These are phyloP conservation scores for Colinus virginianus DNA, from an alignment of 2,113 vertebrate species.

Conservation along the genomic window DNA sequence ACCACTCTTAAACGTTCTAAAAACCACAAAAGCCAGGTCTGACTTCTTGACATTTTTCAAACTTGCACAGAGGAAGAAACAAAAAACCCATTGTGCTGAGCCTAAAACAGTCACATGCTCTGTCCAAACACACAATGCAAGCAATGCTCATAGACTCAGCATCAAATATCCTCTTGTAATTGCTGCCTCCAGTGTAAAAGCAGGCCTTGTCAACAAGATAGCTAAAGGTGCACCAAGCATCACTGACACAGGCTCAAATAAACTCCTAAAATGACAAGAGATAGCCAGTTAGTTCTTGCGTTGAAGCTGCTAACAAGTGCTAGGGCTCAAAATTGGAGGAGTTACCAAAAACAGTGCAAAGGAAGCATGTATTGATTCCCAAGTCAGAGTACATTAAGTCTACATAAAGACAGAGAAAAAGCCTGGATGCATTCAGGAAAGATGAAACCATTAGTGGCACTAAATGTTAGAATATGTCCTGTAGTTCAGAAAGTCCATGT, in stretches of 20 bases:
- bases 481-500: not conserved
- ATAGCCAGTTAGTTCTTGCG: not conserved
- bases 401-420: not conserved
- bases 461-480: not conserved
- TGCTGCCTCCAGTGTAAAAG: not conserved
- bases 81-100: not conserved
- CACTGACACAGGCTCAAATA: not conserved
- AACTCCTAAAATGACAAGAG: not conserved
- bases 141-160: not conserved
- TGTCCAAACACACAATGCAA: not conserved
- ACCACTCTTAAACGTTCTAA: not conserved
- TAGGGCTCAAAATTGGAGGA: not conserved
- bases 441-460: not conserved
- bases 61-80: not conserved
- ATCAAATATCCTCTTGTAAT: not conserved
- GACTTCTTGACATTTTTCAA: slow-evolving; percentile 3
- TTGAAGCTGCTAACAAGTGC: too few species aligned
- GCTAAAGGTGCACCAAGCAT: not conserved
- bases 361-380: not conserved
- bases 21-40: slow-evolving; percentile 13
- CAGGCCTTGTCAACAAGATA: not conserved
- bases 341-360: not conserved
- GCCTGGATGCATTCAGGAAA: not conserved
- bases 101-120: not conserved
- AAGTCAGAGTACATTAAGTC: not conserved